A percentile compares a stretch with the other conserved stretches of the same genome.
Evolutionary conservation across 2,888 invertebrate genomes (phyloP).

Genomic region (Cylindroiulus punctatus): DNA sequence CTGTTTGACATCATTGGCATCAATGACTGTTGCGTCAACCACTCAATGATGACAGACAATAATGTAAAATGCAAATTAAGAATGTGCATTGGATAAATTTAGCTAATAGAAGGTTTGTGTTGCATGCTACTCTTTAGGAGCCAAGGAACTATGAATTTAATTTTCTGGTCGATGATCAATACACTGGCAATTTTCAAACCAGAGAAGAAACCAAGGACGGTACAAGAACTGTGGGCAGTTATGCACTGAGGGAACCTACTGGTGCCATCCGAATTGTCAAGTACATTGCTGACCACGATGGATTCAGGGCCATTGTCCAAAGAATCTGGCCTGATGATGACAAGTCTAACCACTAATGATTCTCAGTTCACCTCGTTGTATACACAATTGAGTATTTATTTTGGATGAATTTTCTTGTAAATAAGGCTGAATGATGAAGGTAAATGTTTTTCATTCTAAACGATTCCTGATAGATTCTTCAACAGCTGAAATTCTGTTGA

Average conservation of each 20-base stretch:
- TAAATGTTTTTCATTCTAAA: too few species aligned
- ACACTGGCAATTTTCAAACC: slow-evolving; percentile 57
- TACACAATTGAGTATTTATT: not conserved
- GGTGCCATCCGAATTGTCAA: slow-evolving; percentile 56
- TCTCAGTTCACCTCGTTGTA: not conserved
- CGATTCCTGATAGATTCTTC: too few species aligned
- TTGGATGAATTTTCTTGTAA: not conserved
- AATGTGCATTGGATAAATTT: too few species aligned
- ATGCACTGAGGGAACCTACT: slow-evolving; percentile 57
- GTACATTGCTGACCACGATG: slow-evolving; percentile 58
- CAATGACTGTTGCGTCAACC: not conserved
- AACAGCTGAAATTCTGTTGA: too few species aligned
- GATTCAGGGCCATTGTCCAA: slow-evolving; percentile 58
- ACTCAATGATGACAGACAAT: not conserved
- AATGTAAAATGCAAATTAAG: not conserved
- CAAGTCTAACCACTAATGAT: not conserved
- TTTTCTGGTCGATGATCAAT: slow-evolving; percentile 55
- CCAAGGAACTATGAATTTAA: slow-evolving; percentile 51
- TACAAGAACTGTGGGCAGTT: slow-evolving; percentile 54
- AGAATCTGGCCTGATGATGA: slow-evolving; percentile 44
- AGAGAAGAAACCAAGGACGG: slow-evolving; percentile 57
- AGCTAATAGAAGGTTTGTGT: not conserved
- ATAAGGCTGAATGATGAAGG: not conserved
- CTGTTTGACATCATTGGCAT: not conserved
- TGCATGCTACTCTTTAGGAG: slow-evolving; percentile 7